phyloP scores from a whole-genome alignment of 2,888 invertebrate species.

The Bruchidius siliquastri region DNA sequence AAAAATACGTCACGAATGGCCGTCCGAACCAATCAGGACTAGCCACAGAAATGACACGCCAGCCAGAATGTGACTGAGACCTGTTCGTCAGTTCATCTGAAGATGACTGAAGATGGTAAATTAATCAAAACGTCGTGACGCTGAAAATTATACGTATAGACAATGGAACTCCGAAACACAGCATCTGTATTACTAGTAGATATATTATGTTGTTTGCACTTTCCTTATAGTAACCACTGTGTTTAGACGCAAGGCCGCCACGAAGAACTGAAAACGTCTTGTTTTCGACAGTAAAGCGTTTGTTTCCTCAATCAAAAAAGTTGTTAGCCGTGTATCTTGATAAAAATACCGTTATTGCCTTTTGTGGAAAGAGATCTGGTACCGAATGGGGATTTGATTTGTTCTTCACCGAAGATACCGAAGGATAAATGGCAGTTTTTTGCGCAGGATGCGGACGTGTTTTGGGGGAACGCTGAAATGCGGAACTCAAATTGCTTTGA shows the following conservation, averaged over 20 bases:
- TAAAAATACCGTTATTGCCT: background rate
- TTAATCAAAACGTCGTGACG: too few relatives aligned
- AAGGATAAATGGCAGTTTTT: background rate
- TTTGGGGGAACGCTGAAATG: background rate
- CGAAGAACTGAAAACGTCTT: background rate
- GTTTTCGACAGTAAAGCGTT: background rate
- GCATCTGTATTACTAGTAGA: too few relatives aligned
- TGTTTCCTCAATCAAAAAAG: background rate
- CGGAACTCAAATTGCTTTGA: background rate
- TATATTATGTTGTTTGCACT: background rate
- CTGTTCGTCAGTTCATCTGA: too few relatives aligned
- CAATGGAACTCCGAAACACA: too few relatives aligned
- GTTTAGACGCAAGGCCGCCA: background rate
- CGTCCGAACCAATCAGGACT: too few relatives aligned
- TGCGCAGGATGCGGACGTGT: background rate
- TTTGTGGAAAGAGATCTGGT: background rate
- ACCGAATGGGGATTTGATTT: background rate
- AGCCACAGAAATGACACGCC: too few relatives aligned
- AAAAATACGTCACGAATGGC: too few relatives aligned
- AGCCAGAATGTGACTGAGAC: too few relatives aligned
- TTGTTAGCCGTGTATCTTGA: background rate
- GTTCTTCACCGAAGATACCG: background rate
- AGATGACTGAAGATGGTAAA: too few relatives aligned
- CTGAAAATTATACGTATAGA: too few relatives aligned
- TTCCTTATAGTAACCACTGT: background rate